Evolutionary conservation across 2,113 vertebrate genomes (phyloP), one percentile per base, ranked within the genome.

Genomic region (Redunca redunca): DNA sequence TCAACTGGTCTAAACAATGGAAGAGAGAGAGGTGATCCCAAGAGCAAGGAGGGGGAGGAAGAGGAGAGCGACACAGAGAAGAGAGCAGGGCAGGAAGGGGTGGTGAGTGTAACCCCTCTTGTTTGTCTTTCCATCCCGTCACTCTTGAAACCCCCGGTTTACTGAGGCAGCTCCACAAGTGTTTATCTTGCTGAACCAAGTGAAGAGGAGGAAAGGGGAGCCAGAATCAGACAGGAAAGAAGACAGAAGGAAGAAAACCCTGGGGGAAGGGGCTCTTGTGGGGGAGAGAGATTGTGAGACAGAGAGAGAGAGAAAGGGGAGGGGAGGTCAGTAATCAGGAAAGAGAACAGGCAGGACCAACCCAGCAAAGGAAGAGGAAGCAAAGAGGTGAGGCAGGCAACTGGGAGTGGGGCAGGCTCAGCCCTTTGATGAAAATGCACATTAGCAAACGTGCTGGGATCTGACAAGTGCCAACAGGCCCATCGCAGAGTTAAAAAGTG

Each of bases 391-490:
- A 85, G 91, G 57, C 83, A 74, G 94, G 80, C 10, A 28, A 30
- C 67, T 53, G 95, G 95, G 46, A 85, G 80, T 0, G 1, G 0
- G 82, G 94, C 85, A 1, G 64, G 60, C 58, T 83, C 88, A 33
- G 74, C 30, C 48, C 91, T 97, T 93, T 98, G 97, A 98, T 97
- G 98, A 96, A 98, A 98, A 98, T 86, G 97, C 98, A 97, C 98
- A 91, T 98, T 96, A 97, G 98, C 97, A 93, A 97, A 96, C 93
- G 52, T 46, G 96, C 97, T 95, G 25, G 98, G 98, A 97, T 96
- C 96, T 96, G 98, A 98, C 98, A 98, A 98, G 99, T 97, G 98
- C 95, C 98, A 98, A 98, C 99, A 99, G 98, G 98, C 97, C 98
- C 91, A 53, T 84, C 40, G 93, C 97, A 60, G 97, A 97, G 98